Percentiles rank a stretch among this genome's conserved stretches.
These are phyloP conservation scores for Orthonychiurus folsomi DNA, from an alignment of 2,888 invertebrate genomes.

Conservation along the genomic window DNA sequence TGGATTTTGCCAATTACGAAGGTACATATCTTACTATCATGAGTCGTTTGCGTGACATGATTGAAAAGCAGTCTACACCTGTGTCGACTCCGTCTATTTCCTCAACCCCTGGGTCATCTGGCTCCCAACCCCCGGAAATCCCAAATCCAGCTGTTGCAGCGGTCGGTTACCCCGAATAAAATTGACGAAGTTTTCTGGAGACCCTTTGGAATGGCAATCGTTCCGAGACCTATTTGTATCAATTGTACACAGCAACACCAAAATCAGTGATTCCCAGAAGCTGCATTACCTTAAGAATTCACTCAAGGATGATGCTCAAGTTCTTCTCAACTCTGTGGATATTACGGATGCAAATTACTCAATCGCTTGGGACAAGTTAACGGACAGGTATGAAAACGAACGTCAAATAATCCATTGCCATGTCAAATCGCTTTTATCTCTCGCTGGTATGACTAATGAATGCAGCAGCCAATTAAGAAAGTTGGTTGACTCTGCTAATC, in stretches of 20 bases:
- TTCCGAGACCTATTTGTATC: neutral
- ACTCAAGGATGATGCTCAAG: neutral
- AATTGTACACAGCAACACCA: neutral
- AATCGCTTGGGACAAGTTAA: neutral
- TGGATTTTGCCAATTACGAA: too few species aligned
- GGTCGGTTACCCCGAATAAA: neutral
- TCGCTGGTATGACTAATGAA: too few species aligned
- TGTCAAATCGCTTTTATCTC: neutral
- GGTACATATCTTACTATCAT: too few species aligned
- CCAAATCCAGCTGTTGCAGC: too few species aligned
- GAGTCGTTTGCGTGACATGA: too few species aligned
- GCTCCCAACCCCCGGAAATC: too few species aligned
- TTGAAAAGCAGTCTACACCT: too few species aligned
- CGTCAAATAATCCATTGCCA: neutral
- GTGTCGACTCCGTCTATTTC: too few species aligned
- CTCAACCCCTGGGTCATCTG: too few species aligned
- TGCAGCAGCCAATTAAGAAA: too few species aligned
- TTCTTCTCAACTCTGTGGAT: neutral
- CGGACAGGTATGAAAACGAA: neutral
- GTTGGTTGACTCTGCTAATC: too few species aligned
- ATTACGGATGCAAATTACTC: constrained; percentile 10
- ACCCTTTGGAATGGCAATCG: constrained; percentile 8
- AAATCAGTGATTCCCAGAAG: neutral
- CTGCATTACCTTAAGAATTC: constrained; percentile 7
- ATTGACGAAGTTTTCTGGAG: neutral